Base-by-base conservation (phyloP, 2,797 vertebrate genomes). In the Uromys caudimaculatus region DNA sequence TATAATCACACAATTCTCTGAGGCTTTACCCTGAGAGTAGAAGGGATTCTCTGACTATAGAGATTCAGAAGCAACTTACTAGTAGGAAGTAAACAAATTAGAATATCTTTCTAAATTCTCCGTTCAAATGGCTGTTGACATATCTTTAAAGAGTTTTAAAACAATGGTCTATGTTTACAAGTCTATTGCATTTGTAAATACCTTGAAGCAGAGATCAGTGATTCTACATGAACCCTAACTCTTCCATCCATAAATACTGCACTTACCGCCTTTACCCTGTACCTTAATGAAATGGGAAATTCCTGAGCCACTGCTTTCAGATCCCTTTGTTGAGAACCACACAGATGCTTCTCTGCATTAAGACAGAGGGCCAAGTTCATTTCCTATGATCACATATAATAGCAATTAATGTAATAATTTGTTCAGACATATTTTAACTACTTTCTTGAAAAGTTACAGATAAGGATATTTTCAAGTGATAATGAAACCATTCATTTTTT, bases 131-230 rank as follows among this genome's bases (percentile, higher is more conserved):
- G 56, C 27, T 95, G 19, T 78, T 97, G 89, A 95, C n/a, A 75
- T 58, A 56, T 86, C 50, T 73, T 86, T 85, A 91, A 96, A 90
- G n/a, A 54, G 35, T 32, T 91, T 81, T 67, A 71, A 73, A 84
- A 91, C 64, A 89, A 79, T 52, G 21, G 19, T 67, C 38, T 89
- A 6, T 90, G 71, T 86, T 94, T 95, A 58, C 17, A 79, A 76
- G 44, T 90, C n/a, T 52, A 62, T 78, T 44, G 24, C 67, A 79
- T 67, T 82, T 92, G 29, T 58, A 79, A 50, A 87, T 56, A 47
- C 90, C 62, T 76, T 3, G n/a, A 81, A 41, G 58, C 60, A 78
- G 77, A 75, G 91, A 13, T 86, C n/a, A 56, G 1, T 60, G 47
- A 60, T 17, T 81, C 60, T 29, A 6, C 12, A 19, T 14, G 47